phyloP scores from a whole-genome alignment of 2,888 invertebrate species.

The Athetis lepigone region DNA sequence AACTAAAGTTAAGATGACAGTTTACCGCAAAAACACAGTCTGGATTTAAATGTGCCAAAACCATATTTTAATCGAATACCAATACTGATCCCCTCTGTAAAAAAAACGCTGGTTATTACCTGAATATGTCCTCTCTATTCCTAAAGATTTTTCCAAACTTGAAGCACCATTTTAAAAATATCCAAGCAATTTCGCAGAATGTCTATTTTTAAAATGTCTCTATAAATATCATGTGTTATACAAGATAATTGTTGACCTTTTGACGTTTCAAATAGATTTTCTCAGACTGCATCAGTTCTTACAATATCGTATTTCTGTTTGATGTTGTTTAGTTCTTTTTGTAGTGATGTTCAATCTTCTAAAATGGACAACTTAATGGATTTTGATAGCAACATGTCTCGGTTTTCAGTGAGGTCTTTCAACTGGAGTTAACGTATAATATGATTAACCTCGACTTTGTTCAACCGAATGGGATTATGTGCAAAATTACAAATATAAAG shows the following conservation, averaged over 20 bases:
- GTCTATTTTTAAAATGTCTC: not conserved
- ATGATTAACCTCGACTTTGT: slow-evolving; percentile 7
- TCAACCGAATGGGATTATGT: not conserved
- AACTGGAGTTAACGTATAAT: slow-evolving; percentile 6
- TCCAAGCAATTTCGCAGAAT: not conserved
- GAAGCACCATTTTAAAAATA: not conserved
- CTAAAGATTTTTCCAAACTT: not conserved
- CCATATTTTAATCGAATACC: no score
- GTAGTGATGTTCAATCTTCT: slow-evolving; percentile 31
- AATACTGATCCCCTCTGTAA: no score
- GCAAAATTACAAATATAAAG: not conserved
- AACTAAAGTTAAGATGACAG: no score
- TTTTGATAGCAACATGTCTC: slow-evolving; percentile 30
- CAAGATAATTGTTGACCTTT: slow-evolving; percentile 21
- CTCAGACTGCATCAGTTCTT: slow-evolving; percentile 22
- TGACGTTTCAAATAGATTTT: slow-evolving; percentile 4
- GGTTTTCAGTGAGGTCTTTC: slow-evolving; percentile 13
- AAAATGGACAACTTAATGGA: slow-evolving; percentile 38
- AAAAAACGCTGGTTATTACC: no score
- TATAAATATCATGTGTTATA: not conserved
- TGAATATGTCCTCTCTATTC: no score
- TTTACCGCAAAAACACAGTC: no score
- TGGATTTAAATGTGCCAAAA: no score
- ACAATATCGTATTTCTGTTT: slow-evolving; percentile 35
- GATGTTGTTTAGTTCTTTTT: slow-evolving; percentile 31